Conservation (phyloP, 2,113 vertebrate species). For the Erinaceus europaeus region DNA sequence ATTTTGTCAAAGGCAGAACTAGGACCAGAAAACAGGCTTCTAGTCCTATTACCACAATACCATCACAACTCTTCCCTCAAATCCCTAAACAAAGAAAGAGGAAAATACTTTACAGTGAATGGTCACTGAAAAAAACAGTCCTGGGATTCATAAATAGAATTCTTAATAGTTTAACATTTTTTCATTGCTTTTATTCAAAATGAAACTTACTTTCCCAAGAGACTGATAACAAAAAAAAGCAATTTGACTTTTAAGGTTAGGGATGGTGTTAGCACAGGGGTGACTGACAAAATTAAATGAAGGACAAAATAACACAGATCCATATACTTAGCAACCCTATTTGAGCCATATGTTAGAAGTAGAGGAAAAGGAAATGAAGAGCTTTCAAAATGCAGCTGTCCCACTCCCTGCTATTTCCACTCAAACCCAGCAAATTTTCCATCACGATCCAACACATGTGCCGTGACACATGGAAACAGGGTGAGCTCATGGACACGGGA, state of each 20-base stretch:
- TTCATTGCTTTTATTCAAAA: background rate
- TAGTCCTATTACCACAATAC: background rate
- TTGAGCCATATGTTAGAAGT: slow-evolving; percentile 4
- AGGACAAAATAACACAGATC: background rate
- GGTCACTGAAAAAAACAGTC: background rate
- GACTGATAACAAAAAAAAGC: background rate
- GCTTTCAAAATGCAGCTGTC: slow-evolving; percentile 55
- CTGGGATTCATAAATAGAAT: background rate
- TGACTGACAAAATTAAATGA: background rate
- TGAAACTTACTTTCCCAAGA: slow-evolving; percentile 28
- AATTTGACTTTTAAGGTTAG: slow-evolving; percentile 1
- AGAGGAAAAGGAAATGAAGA: slow-evolving; percentile 61
- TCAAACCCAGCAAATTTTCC: slow-evolving; percentile 59
- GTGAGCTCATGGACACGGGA: slow-evolving; percentile 66
- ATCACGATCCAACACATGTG: slow-evolving; percentile 37
- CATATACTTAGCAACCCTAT: background rate
- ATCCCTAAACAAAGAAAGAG: background rate
- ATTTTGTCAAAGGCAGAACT: background rate
- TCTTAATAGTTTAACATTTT: background rate
- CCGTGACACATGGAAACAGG: slow-evolving; percentile 61
- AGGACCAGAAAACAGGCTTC: background rate
- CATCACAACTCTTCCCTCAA: background rate
- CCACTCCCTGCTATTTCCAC: slow-evolving; percentile 68
- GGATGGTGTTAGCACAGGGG: background rate
- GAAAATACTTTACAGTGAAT: background rate